Percentiles rank a stretch among this genome's conserved stretches.
Conservation (phyloP, 1,140 invertebrate genomes). For the Hyphantria cunea region DNA sequence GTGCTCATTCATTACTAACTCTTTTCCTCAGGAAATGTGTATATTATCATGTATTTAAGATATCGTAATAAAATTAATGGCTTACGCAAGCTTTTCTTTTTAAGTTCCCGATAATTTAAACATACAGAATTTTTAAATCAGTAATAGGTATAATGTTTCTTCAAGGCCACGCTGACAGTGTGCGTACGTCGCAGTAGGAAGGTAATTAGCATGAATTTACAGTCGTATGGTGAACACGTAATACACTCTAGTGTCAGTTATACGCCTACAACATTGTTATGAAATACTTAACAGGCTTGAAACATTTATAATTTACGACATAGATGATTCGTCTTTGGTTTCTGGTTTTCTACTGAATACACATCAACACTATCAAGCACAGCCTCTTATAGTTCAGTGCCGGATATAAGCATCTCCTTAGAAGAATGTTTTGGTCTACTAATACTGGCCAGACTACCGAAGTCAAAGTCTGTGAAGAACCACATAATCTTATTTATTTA, state of each 20-base stretch:
- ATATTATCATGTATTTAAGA: too few species aligned
- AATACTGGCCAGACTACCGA: too few species aligned
- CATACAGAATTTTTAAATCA: neutral
- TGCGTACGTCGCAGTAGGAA: conserved; percentile 29
- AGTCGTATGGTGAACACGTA: conserved; percentile 43
- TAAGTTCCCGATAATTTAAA: neutral
- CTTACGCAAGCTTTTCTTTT: neutral
- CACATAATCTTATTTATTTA: too few species aligned
- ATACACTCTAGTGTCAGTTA: conserved; percentile 41
- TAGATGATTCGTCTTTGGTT: neutral
- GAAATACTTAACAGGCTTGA: conserved; percentile 37
- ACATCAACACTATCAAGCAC: too few species aligned
- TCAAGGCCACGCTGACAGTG: conserved; percentile 40
- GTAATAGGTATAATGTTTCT: conserved; percentile 29
- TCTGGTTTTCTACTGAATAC: too few species aligned
- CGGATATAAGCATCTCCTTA: too few species aligned
- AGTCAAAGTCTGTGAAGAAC: too few species aligned
- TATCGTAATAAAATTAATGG: neutral
- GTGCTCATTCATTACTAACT: too few species aligned
- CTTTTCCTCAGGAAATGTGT: too few species aligned
- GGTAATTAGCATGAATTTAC: conserved; percentile 52
- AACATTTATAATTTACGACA: conserved; percentile 16
- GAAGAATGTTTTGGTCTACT: too few species aligned
- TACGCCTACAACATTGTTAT: conserved; percentile 41
- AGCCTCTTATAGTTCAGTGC: too few species aligned